A percentile compares a stretch with the other conserved stretches of the same genome.
phyloP scores from a whole-genome alignment of 92 coral and sea anemone genomes.

The Paragorgia papillata region DNA sequence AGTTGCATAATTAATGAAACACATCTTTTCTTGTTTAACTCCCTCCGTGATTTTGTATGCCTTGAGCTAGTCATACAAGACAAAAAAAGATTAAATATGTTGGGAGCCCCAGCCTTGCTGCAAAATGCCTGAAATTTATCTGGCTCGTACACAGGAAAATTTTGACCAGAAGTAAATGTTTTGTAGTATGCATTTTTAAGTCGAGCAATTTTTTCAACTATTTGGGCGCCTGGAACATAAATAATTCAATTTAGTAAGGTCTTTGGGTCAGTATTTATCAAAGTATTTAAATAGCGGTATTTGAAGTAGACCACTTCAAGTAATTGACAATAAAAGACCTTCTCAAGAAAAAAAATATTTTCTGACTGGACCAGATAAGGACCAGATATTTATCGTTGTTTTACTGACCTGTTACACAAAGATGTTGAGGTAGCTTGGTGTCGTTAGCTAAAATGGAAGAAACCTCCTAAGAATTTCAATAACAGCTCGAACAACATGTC shows the following conservation, averaged over 20 bases:
- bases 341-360: too few species aligned
- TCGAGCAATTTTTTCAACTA: slow-evolving; percentile 14
- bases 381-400: background rate
- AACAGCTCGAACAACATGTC: background rate
- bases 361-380: too few species aligned
- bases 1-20: slow-evolving; percentile 4
- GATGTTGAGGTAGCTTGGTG: background rate
- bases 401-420: slow-evolving; percentile 4
- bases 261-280: too few species aligned
- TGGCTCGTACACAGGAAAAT: background rate
- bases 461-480: too few species aligned
- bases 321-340: too few species aligned
- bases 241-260: background rate
- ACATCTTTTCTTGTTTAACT: slow-evolving; percentile 26
- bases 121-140: slow-evolving; percentile 6
- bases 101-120: slow-evolving; percentile 14
- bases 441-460: background rate
- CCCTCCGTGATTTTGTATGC: background rate
- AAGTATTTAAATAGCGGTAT: too few species aligned
- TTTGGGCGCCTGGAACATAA: background rate
- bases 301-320: too few species aligned
- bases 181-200: slow-evolving; percentile 15
- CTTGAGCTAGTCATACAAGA: background rate
- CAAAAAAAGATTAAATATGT: slow-evolving; percentile 3
- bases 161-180: slow-evolving; percentile 1